These are phyloP conservation scores for Apoda limacodes DNA, from an alignment of 2,888 invertebrate genomes.

Conservation along the genomic window DNA sequence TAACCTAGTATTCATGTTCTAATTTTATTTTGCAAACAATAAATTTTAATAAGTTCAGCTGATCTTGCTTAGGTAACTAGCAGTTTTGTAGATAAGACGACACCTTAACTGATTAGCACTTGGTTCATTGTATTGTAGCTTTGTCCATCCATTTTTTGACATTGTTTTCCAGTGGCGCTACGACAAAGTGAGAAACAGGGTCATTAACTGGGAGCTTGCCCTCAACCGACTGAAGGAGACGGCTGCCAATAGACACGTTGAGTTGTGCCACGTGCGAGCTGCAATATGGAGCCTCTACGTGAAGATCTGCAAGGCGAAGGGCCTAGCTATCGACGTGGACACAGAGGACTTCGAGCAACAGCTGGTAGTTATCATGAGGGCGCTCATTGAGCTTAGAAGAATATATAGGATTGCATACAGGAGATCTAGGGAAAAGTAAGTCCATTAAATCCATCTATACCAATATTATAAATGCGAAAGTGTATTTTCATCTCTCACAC, in stretches of 20 bases:
- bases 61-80: too few species aligned
- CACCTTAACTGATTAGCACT: too few species aligned
- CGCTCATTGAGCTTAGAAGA: constrained; percentile 64
- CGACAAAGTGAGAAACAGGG: constrained; percentile 68
- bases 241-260: constrained; percentile 61
- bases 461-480: too few species aligned
- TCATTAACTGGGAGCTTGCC: constrained; percentile 72
- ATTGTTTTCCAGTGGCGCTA: constrained; percentile 61
- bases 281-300: constrained; percentile 73
- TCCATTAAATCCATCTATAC: too few species aligned
- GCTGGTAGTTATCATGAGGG: constrained; percentile 71
- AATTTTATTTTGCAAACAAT: too few species aligned
- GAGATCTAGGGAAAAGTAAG: constrained; percentile 50
- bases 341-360: constrained; percentile 70
- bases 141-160: too few species aligned
- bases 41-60: too few species aligned
- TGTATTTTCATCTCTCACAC: too few species aligned
- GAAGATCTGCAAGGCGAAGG: constrained; percentile 72
- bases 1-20: too few species aligned
- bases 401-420: constrained; percentile 56
- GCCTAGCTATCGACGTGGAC: constrained; percentile 45
- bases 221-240: constrained; percentile 71
- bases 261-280: constrained; percentile 66
- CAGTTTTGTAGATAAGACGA: too few species aligned
- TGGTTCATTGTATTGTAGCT: too few species aligned